phyloP scores from a whole-genome alignment of 2,888 invertebrate species.

The Pollenia angustigena region DNA sequence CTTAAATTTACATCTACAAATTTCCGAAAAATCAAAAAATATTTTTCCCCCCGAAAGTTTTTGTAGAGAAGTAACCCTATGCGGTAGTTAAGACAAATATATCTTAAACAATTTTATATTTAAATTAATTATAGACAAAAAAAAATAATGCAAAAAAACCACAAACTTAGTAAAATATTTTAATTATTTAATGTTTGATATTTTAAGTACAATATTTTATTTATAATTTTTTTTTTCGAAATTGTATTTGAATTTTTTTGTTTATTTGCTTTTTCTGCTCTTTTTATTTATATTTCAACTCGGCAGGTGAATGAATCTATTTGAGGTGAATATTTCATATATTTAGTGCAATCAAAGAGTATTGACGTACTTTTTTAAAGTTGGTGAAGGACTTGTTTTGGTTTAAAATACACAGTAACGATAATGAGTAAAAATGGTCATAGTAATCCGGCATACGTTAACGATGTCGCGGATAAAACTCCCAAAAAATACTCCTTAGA shows the following conservation, averaged over 20 bases:
- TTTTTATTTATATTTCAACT: slow-evolving; percentile 53
- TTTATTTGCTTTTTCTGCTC: slow-evolving; percentile 29
- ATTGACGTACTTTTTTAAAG: slow-evolving; percentile 56
- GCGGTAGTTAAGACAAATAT: slow-evolving; percentile 41
- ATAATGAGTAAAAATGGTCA: slow-evolving; percentile 83
- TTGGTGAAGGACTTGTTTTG: slow-evolving; percentile 11
- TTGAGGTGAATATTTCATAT: slow-evolving; percentile 62
- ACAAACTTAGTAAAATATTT: slow-evolving; percentile 55
- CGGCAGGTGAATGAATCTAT: slow-evolving; percentile 49
- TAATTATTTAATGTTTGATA: slow-evolving; percentile 68
- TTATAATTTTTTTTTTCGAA: slow-evolving; percentile 7
- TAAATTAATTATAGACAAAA: slow-evolving; percentile 44
- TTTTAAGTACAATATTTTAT: slow-evolving; percentile 42
- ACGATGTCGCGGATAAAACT: slow-evolving; percentile 80
- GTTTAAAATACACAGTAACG: slow-evolving; percentile 30
- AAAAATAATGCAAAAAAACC: background rate
- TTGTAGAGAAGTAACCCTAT: background rate
- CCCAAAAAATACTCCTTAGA: slow-evolving; percentile 81
- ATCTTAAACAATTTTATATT: slow-evolving; percentile 49
- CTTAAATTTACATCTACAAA: too few relatives aligned
- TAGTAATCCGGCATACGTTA: slow-evolving; percentile 82
- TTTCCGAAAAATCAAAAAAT: too few relatives aligned
- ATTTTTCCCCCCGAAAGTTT: too few relatives aligned
- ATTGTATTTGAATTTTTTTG: background rate
- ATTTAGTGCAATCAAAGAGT: slow-evolving; percentile 51